Conservation (phyloP, 2,113 vertebrate genomes). For the Scartelaos histophorus region DNA sequence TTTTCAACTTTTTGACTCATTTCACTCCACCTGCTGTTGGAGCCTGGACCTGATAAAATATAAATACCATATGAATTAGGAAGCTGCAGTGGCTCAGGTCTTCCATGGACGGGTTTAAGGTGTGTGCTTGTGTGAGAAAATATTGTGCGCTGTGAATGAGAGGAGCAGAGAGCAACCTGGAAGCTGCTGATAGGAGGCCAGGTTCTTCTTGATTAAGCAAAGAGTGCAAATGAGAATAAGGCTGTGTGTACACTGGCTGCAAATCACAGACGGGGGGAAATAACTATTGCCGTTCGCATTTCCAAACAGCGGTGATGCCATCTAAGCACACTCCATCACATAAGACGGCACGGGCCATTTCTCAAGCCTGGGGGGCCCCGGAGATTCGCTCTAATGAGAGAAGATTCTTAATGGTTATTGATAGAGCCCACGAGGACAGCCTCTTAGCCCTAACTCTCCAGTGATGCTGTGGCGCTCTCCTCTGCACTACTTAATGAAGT, state of each 20-base stretch:
- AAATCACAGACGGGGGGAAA: conserved; percentile 42
- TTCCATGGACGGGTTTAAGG: conserved; percentile 33
- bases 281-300: conserved; percentile 62
- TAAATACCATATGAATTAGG: conserved; percentile 55
- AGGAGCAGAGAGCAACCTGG: conserved; percentile 36
- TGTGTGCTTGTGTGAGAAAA: conserved; percentile 11
- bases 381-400: conserved; percentile 67
- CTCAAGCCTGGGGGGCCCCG: conserved; percentile 43
- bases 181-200: conserved; percentile 21
- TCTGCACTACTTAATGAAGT: conserved; percentile 62
- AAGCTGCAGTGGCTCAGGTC: conserved; percentile 40
- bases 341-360: conserved; percentile 37
- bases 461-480: conserved; percentile 40
- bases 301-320: conserved; percentile 50
- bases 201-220: conserved; percentile 58
- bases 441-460: conserved; percentile 38
- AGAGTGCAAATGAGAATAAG: conserved; percentile 51
- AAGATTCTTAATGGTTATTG: conserved; percentile 70
- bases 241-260: conserved; percentile 41
- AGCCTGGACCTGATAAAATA: not conserved
- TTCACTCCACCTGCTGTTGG: not conserved
- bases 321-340: conserved; percentile 53
- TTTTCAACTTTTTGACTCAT: not conserved
- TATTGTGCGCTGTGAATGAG: conserved; percentile 17
- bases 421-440: conserved; percentile 59